Conservation (phyloP, 2,797 vertebrate species). For the Muscicapa comitata region DNA sequence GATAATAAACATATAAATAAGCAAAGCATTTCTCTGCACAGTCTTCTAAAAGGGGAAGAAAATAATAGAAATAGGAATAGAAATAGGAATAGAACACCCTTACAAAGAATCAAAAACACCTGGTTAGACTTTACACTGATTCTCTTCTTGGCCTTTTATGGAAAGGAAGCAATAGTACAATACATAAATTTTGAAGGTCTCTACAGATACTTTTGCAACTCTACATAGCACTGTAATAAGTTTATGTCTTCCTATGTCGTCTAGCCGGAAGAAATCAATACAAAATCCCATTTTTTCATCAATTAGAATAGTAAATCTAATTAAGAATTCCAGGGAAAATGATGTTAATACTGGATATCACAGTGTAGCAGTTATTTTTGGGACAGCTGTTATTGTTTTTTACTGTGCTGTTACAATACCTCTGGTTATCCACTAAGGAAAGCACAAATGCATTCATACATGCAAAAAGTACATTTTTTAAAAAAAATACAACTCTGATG, state of each 20-base stretch:
- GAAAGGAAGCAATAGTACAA: background rate
- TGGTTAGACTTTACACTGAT: background rate
- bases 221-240: background rate
- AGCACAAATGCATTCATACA: background rate
- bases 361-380: background rate
- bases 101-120: background rate
- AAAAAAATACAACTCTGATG: background rate
- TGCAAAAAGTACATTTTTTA: background rate
- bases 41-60: background rate
- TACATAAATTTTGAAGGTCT: background rate
- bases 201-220: background rate
- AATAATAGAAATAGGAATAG: background rate
- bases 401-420: background rate
- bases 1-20: background rate
- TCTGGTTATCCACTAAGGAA: background rate
- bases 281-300: background rate
- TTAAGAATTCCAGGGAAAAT: slow-evolving; percentile 30
- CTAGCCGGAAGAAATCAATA: background rate
- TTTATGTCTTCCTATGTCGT: background rate
- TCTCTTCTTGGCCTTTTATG: background rate
- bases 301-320: background rate
- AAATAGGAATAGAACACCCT: background rate
- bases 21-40: background rate
- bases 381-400: slow-evolving; percentile 11
- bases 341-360: background rate